These are phyloP conservation scores for Drosophila mulleri DNA, from an alignment of 2,888 invertebrate genomes.

Conservation along the genomic window DNA sequence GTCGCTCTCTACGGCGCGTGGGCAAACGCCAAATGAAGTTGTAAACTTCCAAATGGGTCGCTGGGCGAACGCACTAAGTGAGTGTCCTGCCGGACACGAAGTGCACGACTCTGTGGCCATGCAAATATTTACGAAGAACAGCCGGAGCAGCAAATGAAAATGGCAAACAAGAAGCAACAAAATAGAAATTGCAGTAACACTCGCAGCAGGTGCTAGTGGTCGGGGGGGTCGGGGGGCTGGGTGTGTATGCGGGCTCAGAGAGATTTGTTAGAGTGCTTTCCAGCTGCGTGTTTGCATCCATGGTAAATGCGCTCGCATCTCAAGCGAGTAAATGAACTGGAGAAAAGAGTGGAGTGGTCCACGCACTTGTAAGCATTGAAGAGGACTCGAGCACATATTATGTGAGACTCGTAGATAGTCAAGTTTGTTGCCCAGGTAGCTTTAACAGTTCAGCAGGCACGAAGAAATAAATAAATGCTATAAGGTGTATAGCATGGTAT, in stretches of 20 bases:
- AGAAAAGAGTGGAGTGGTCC: neutral
- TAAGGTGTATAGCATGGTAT: neutral
- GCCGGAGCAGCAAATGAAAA: conserved; percentile 39
- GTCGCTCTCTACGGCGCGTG: neutral
- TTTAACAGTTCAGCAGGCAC: neutral
- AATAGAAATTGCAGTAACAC: conserved; percentile 37
- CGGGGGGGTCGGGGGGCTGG: neutral
- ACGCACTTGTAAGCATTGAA: neutral
- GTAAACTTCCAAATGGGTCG: conserved; percentile 24
- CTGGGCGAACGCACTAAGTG: conserved; percentile 15
- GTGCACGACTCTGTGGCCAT: conserved; percentile 16
- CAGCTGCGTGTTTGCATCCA: conserved; percentile 12
- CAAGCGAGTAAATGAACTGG: conserved; percentile 14
- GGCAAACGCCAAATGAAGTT: conserved; percentile 19
- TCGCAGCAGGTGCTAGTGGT: conserved; percentile 6
- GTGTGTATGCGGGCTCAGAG: neutral
- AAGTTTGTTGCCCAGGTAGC: neutral
- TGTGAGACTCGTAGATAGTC: neutral
- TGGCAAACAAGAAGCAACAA: conserved; percentile 36
- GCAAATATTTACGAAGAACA: conserved; percentile 31
- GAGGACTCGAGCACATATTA: neutral
- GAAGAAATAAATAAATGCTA: neutral
- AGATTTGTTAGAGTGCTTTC: conserved; percentile 16
- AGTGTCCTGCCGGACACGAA: conserved; percentile 3
- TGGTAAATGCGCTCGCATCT: conserved; percentile 17